Base-by-base conservation (phyloP, 2,797 vertebrate genomes). In the Meda fulgida region DNA sequence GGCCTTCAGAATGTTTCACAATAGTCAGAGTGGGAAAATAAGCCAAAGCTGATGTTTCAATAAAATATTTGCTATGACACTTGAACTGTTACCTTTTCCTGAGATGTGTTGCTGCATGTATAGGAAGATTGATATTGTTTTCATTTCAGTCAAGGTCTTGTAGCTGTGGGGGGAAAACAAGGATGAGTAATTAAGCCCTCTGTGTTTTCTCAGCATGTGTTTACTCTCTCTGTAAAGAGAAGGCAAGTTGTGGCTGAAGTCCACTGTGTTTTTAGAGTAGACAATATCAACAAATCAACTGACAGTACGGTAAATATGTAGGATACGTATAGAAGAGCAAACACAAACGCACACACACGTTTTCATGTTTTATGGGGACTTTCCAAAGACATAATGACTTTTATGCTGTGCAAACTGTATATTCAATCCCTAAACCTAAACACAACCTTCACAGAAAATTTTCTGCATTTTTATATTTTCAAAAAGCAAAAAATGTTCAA, bases 81-180 rank as follows among this genome's bases (percentile, higher is more conserved):
- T 78, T 83, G 81, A 31, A 78, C 76, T 75, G 67, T 87, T 70
- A 84, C 79, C 84, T 81, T 67, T 29, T 77, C 9, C 71, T 69
- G 65, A 72, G 18, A 63, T 82, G 73, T 69, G 48, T 34, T 86
- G 21, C 85, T 63, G 23, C 46, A 36, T 77, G 55, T 66, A 31
- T 73, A 14, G 23, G 60, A 18, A 51, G 36, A 67, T 63, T 55
- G 2, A 46, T 58, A 29, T 31, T 26, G 58, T 80, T 84, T 86
- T 80, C 36, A 34, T 67, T 80, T 29, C 11, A 11, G 11, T 63
- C 53, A 73, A 60, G 36, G n/a, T 46, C 80, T 82, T 48, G 38
- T 63, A n/a, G 69, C 69, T 73, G 53, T 82, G 18, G 21, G 58
- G 72, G 31, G 55, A 29, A 75, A 66, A 36, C 58, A 66, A 26